phyloP scores from a whole-genome alignment of 2,113 vertebrate genomes.

The human (Homo sapiens) region DNA sequence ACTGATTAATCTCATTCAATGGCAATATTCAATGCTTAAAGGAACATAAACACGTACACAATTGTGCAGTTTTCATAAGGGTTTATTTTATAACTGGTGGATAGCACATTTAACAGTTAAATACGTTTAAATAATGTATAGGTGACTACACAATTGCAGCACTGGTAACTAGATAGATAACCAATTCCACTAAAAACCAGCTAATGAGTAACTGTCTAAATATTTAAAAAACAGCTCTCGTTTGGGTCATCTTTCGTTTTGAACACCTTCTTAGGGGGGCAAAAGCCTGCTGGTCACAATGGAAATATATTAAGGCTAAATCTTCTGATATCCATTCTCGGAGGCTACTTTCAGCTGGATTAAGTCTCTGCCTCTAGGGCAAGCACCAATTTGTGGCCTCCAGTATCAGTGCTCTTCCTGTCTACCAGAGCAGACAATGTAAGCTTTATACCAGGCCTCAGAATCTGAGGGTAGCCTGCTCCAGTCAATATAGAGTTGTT shows the following conservation, averaged over 20 bases:
- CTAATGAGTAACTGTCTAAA: constrained; percentile 86
- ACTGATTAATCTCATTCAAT: constrained; percentile 81
- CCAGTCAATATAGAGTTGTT: not conserved
- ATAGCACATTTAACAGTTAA: constrained; percentile 86
- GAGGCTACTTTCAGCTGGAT: constrained; percentile 75
- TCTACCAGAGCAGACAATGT: constrained; percentile 94
- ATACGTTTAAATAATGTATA: constrained; percentile 89
- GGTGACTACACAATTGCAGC: constrained; percentile 85
- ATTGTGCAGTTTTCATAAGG: constrained; percentile 87
- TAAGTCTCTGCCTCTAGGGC: constrained; percentile 97
- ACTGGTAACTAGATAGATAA: constrained; percentile 85
- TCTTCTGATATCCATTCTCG: too few species aligned
- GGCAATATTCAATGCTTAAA: constrained; percentile 82
- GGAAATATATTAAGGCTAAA: constrained; percentile 84
- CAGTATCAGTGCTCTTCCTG: constrained; percentile 96
- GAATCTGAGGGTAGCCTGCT: not conserved
- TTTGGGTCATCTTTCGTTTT: constrained; percentile 90
- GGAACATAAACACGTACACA: constrained; percentile 90
- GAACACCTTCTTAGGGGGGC: constrained; percentile 81
- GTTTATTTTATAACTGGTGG: constrained; percentile 87
- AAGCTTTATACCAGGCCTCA: constrained; percentile 90
- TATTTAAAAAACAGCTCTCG: constrained; percentile 88
- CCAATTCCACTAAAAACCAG: constrained; percentile 87
- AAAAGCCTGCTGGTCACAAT: constrained; percentile 91
- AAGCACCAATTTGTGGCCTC: constrained; percentile 97